Conservation (phyloP, 2,888 invertebrate genomes). For the Eristalis pertinax region DNA sequence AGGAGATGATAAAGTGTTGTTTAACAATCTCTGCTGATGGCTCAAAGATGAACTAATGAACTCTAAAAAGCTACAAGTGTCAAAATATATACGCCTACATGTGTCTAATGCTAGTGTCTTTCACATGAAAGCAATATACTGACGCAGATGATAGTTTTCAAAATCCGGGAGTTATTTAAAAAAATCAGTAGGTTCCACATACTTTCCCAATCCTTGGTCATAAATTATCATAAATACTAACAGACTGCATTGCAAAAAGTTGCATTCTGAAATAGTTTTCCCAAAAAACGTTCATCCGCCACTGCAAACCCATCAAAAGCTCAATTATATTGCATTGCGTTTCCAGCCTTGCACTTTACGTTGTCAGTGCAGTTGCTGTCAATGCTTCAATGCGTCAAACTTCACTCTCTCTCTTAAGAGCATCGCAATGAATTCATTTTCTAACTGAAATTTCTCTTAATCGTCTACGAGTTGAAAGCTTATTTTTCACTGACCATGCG, state of each 20-base stretch:
- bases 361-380: neutral
- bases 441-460: neutral
- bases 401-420: neutral
- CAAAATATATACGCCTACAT: too few species aligned
- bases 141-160: too few species aligned
- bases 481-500: constrained; percentile 17
- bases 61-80: too few species aligned
- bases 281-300: neutral
- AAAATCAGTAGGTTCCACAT: too few species aligned
- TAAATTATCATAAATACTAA: too few species aligned
- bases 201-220: too few species aligned
- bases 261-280: neutral
- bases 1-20: too few species aligned
- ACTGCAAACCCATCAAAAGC: neutral
- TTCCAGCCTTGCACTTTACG: constrained; percentile 9
- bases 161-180: too few species aligned
- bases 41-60: too few species aligned
- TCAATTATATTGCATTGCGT: constrained; percentile 3
- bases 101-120: too few species aligned
- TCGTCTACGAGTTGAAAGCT: neutral
- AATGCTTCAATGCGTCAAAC: neutral
- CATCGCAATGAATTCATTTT: neutral
- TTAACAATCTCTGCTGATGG: too few species aligned
- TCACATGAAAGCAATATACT: too few species aligned
- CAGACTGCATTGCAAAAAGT: neutral